A percentile compares a stretch with the other conserved stretches of the same genome.
Conservation (phyloP, 1,140 invertebrate species). For the Caerostris extrusa region DNA sequence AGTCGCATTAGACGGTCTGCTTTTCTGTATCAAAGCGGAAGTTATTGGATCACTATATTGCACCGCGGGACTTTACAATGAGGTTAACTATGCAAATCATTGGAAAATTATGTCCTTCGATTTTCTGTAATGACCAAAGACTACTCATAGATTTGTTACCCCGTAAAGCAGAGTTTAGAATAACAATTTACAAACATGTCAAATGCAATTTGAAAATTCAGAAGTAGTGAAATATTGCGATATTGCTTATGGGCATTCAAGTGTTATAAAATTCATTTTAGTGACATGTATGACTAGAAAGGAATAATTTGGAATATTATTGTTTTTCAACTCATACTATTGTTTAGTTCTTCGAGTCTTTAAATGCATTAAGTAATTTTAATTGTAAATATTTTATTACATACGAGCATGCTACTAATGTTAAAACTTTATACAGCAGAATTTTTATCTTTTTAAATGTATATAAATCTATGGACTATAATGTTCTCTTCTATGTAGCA, state of each 20-base stretch:
- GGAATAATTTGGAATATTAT: background rate
- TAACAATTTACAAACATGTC: background rate
- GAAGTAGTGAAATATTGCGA: background rate
- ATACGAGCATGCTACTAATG: no score
- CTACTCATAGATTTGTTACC: background rate
- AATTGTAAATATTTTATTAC: no score
- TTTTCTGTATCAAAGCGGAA: background rate
- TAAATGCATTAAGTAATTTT: no score
- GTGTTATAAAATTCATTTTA: background rate
- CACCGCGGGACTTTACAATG: background rate
- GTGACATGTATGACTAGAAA: background rate
- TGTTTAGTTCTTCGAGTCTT: no score
- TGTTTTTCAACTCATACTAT: no score
- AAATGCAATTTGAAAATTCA: background rate
- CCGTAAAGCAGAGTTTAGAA: background rate
- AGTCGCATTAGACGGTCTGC: constrained; percentile 1
- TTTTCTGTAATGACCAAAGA: background rate
- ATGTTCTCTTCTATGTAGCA: no score
- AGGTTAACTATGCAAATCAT: background rate
- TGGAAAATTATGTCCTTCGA: background rate
- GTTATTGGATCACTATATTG: background rate
- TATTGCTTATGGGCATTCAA: background rate
- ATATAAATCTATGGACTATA: no score
- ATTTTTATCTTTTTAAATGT: no score
- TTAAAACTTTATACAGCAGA: no score